Percentiles rank a stretch among this genome's conserved stretches.
phyloP scores from a whole-genome alignment of 2,888 invertebrate species.

The Agrochola circellaris region DNA sequence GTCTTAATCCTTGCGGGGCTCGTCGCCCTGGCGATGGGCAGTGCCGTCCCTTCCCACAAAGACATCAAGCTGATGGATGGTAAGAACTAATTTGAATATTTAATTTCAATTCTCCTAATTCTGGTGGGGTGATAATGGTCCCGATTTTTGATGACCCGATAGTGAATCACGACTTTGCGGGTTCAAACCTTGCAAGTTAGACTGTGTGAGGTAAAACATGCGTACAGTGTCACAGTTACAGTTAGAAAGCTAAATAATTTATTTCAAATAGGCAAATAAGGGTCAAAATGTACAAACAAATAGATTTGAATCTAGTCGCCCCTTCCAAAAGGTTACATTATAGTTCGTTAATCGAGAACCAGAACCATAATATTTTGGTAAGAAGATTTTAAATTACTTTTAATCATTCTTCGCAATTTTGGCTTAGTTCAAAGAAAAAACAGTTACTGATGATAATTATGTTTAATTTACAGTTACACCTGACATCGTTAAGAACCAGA shows the following conservation, averaged over 20 bases:
- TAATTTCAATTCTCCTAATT: not conserved
- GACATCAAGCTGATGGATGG: slow-evolving; percentile 63
- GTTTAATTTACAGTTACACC: slow-evolving; percentile 69
- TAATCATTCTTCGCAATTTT: not conserved
- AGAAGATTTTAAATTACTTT: not conserved
- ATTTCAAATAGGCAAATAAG: too few relatives aligned
- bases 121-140: too few relatives aligned
- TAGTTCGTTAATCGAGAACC: not conserved
- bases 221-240: not conserved
- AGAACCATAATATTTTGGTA: not conserved
- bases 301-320: too few relatives aligned
- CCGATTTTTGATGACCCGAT: not conserved
- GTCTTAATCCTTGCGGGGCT: slow-evolving; percentile 77
- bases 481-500: slow-evolving; percentile 78
- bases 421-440: not conserved
- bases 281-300: too few relatives aligned
- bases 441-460: not conserved
- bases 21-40: slow-evolving; percentile 74
- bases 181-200: not conserved
- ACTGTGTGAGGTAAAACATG: not conserved
- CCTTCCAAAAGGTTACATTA: too few relatives aligned
- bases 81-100: slow-evolving; percentile 27
- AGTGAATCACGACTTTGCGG: not conserved
- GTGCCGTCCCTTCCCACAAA: slow-evolving; percentile 61
- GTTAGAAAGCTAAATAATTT: too few relatives aligned